Conservation (phyloP, 1,140 invertebrate genomes). For the Dermatophagoides farinae region DNA sequence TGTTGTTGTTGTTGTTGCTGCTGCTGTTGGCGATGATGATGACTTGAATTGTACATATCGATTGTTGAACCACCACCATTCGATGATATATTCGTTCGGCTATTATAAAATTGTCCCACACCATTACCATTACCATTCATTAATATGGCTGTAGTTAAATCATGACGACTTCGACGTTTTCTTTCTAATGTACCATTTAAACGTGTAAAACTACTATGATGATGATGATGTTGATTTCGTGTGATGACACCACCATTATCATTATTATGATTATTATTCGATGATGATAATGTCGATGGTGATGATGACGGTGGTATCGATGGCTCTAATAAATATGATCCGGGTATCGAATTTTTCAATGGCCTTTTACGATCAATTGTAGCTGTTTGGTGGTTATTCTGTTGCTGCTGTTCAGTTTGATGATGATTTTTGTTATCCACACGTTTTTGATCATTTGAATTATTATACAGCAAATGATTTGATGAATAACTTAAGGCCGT, state of each 20-base stretch:
- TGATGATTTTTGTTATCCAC: neutral
- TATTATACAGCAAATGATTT: neutral
- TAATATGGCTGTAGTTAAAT: neutral
- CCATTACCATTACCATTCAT: no score
- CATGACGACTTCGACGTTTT: constrained; percentile 4
- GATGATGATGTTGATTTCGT: neutral
- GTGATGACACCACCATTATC: no score
- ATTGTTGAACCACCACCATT: no score
- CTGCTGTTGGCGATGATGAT: no score
- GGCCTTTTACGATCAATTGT: neutral
- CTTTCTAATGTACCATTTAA: constrained; percentile 13
- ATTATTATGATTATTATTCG: no score
- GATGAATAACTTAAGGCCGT: neutral
- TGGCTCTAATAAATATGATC: no score
- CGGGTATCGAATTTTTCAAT: neutral
- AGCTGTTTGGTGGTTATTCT: neutral
- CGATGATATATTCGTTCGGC: no score
- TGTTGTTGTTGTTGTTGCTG: no score
- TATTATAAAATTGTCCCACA: no score
- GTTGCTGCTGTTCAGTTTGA: neutral
- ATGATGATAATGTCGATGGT: neutral
- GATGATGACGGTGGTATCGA: neutral
- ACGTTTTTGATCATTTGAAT: neutral
- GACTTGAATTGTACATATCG: no score
- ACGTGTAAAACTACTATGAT: constrained; percentile 11